Evolutionary conservation across 1,140 invertebrate species (phyloP).

Genomic region (Cotesia typhae): DNA sequence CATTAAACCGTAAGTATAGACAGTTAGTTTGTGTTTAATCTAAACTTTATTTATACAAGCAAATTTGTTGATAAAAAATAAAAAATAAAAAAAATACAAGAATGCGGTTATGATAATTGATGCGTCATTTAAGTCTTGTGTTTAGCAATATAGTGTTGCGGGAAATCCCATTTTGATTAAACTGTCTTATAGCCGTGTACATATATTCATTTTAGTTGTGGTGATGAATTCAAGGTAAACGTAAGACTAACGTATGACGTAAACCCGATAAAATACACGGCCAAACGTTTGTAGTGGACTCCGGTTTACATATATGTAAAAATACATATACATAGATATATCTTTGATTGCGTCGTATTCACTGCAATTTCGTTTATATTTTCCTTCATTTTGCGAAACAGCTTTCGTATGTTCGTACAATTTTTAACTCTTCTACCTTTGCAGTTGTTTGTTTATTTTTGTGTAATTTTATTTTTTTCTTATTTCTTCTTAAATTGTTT

Average conservation of each 20-base stretch:
- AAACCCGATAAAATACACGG: too few species aligned
- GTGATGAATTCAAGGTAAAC: too few species aligned
- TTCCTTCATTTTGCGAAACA: neutral
- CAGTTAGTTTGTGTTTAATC: too few species aligned
- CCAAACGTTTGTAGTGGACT: too few species aligned
- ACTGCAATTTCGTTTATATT: neutral
- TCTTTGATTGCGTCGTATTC: too few species aligned
- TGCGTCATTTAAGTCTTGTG: constrained; percentile 7
- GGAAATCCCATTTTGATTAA: constrained; percentile 21
- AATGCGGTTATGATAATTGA: constrained; percentile 13
- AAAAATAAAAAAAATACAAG: neutral
- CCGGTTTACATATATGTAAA: neutral
- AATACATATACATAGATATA: neutral
- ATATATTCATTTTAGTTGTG: neutral
- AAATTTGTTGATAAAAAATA: neutral
- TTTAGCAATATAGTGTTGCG: constrained; percentile 13
- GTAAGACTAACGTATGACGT: too few species aligned
- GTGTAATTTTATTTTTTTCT: too few species aligned
- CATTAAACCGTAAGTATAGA: too few species aligned
- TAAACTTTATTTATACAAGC: neutral
- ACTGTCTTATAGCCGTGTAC: neutral
- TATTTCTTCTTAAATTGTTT: too few species aligned
- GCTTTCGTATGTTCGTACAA: neutral
- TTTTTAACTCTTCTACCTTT: too few species aligned
- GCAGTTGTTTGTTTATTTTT: too few species aligned